Conservation (phyloP, 2,888 invertebrate species). For the Aquatica leii region DNA sequence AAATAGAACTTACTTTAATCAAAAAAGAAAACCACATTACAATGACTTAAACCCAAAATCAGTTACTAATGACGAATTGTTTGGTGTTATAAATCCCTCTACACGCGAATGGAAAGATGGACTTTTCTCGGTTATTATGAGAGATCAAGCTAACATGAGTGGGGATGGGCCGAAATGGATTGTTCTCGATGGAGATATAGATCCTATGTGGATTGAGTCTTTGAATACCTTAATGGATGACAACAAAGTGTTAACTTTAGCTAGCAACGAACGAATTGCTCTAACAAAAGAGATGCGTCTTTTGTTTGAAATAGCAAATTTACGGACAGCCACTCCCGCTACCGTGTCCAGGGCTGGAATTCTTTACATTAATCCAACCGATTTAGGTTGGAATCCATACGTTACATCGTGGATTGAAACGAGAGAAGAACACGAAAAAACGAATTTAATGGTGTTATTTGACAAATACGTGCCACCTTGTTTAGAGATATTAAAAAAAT, state of each 20-base stretch:
- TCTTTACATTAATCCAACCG: slow-evolving; percentile 91
- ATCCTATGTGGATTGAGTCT: slow-evolving; percentile 99
- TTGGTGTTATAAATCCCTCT: slow-evolving; percentile 92
- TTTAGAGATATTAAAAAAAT: slow-evolving; percentile 77
- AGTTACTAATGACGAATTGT: slow-evolving; percentile 94
- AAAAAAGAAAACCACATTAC: slow-evolving; percentile 82
- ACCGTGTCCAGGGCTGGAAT: slow-evolving; percentile 96
- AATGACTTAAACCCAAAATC: slow-evolving; percentile 96
- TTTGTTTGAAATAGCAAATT: slow-evolving; percentile 89
- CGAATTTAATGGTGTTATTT: slow-evolving; percentile 85
- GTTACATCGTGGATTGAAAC: slow-evolving; percentile 92
- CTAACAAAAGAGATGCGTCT: slow-evolving; percentile 88
- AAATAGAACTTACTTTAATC: slow-evolving; percentile 81
- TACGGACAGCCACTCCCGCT: slow-evolving; percentile 93
- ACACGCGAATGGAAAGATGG: slow-evolving; percentile 94
- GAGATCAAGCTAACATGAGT: slow-evolving; percentile 89
- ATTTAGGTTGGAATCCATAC: slow-evolving; percentile 94
- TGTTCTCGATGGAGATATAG: slow-evolving; percentile 94
- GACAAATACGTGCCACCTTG: slow-evolving; percentile 92
- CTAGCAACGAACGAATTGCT: slow-evolving; percentile 94
- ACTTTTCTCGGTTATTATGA: slow-evolving; percentile 91
- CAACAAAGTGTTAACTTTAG: slow-evolving; percentile 92
- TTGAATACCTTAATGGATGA: slow-evolving; percentile 97
- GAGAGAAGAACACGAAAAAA: slow-evolving; percentile 75
- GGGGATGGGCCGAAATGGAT: slow-evolving; percentile 94